These are phyloP conservation scores for Drosophila gunungcola DNA, from an alignment of 1,140 invertebrate species.

Conservation along the genomic window DNA sequence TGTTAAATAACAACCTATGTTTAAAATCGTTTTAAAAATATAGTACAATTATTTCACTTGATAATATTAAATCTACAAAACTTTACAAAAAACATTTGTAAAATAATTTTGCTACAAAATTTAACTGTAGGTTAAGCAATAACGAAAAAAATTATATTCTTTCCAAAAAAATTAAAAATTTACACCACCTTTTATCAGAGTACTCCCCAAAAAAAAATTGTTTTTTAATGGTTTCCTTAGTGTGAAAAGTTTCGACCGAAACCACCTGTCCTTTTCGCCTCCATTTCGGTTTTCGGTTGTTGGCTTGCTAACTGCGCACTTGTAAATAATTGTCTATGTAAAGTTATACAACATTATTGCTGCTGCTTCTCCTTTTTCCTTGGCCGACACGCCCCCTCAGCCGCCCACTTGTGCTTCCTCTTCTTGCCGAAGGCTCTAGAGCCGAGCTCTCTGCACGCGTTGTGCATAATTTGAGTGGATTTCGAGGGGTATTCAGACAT, in stretches of 20 bases:
- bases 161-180: neutral
- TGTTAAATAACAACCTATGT: too few species aligned
- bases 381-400: neutral
- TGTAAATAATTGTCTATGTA: constrained; percentile 81
- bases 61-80: too few species aligned
- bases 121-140: too few species aligned
- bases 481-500: constrained; percentile 36
- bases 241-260: constrained; percentile 1
- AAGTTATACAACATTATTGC: constrained; percentile 64
- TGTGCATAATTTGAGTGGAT: constrained; percentile 70
- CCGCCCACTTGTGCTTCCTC: constrained; percentile 2
- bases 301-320: constrained; percentile 61
- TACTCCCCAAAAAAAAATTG: neutral
- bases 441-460: constrained; percentile 36
- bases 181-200: too few species aligned
- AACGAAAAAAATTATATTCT: too few species aligned
- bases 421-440: neutral
- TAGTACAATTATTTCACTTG: too few species aligned
- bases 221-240: neutral
- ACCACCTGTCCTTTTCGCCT: constrained; percentile 9
- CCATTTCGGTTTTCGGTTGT: constrained; percentile 13
- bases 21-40: too few species aligned
- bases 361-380: constrained; percentile 5
- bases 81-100: too few species aligned
- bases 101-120: too few species aligned